These are phyloP conservation scores for Ammodytes dubius DNA, from an alignment of 2,113 vertebrate genomes.

Conservation along the genomic window DNA sequence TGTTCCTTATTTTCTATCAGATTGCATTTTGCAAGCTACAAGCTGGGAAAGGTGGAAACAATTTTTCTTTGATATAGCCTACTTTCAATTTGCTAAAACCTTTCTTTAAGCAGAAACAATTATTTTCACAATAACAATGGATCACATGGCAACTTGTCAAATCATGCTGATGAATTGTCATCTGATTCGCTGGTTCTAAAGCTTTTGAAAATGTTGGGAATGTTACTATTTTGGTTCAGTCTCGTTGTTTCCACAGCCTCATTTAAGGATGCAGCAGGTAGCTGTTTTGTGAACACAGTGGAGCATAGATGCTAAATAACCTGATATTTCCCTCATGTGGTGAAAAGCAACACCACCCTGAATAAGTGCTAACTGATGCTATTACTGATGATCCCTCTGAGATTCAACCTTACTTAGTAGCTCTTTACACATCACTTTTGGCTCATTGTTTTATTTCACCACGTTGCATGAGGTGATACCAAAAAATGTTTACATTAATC, in stretches of 20 bases:
- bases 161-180: no score
- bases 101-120: no score
- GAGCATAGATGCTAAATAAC: neutral
- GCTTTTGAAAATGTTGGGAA: no score
- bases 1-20: slow-evolving; percentile 31
- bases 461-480: neutral
- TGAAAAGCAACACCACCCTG: neutral
- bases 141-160: neutral
- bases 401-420: neutral
- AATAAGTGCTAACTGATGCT: neutral
- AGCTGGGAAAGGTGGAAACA: slow-evolving; percentile 1
- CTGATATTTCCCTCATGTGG: neutral
- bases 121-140: neutral
- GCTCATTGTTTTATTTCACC: neutral
- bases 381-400: neutral
- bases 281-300: neutral
- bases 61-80: no score
- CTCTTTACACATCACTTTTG: neutral
- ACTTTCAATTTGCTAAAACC: neutral
- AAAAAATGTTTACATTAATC: neutral
- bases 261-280: no score
- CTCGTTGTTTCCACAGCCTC: no score
- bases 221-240: neutral
- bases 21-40: slow-evolving; percentile 31
- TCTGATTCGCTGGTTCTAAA: no score